Evolutionary conservation across 2,797 vertebrate genomes (phyloP).

Genomic region (Chelidonichthys spinosus): DNA sequence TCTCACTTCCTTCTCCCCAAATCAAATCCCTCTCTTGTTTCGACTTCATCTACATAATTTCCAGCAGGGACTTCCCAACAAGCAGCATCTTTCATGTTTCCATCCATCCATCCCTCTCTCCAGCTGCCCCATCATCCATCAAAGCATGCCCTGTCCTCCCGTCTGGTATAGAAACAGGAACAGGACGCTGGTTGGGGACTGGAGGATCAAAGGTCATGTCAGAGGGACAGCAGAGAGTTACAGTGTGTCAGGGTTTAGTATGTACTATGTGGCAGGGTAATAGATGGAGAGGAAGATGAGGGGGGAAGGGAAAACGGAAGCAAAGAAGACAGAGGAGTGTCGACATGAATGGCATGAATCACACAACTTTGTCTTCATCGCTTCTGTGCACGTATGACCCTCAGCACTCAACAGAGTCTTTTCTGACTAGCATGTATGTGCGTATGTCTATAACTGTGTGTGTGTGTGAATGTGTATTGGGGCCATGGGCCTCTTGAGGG

Average conservation of each 20-base stretch:
- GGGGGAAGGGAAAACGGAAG: conserved; percentile 38
- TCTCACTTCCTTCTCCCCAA: conserved; percentile 65
- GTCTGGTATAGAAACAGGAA: conserved; percentile 69
- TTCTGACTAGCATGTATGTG: conserved; percentile 25
- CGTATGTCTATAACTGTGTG: conserved; percentile 17
- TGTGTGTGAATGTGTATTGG: conserved; percentile 13
- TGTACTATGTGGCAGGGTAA: conserved; percentile 38
- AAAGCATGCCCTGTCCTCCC: conserved; percentile 83
- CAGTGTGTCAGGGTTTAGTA: conserved; percentile 60
- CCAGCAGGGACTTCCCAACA: conserved; percentile 77
- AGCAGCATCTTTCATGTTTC: conserved; percentile 78
- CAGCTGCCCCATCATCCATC: conserved; percentile 76
- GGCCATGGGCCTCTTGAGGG: conserved; percentile 39
- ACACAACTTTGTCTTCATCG: conserved; percentile 56
- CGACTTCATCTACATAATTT: conserved; percentile 75
- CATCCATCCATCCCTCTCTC: conserved; percentile 51
- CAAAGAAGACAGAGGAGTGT: conserved; percentile 53
- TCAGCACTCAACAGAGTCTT: conserved; percentile 42
- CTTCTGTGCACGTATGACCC: conserved; percentile 53
- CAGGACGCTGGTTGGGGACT: conserved; percentile 70
- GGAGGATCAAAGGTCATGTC: conserved; percentile 71
- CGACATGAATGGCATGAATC: conserved; percentile 62
- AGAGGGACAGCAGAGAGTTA: conserved; percentile 60
- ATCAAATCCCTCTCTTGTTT: conserved; percentile 72
- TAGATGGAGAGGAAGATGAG: conserved; percentile 41